Conservation (phyloP, 2,113 vertebrate genomes). For the Gavialis gangeticus region DNA sequence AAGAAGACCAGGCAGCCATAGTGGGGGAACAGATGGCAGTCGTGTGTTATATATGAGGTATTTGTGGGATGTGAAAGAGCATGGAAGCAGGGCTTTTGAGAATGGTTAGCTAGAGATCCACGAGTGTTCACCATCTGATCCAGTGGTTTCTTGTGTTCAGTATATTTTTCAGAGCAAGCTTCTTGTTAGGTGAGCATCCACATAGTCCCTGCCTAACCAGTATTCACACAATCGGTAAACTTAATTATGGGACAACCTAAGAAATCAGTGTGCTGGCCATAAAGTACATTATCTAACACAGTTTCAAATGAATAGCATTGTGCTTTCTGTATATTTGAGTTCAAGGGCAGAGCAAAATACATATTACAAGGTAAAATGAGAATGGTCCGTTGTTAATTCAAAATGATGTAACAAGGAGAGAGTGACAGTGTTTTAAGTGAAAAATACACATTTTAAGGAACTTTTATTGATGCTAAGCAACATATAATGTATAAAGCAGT, state of each 20-base stretch:
- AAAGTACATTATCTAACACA: rapidly evolving
- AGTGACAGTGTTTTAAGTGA: too few relatives aligned
- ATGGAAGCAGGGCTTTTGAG: not conserved
- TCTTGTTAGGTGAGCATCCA: not conserved
- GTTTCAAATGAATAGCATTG: not conserved
- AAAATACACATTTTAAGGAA: not conserved
- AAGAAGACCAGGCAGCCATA: not conserved
- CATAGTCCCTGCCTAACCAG: not conserved
- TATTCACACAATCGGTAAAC: too few relatives aligned
- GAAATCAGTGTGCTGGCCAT: not conserved
- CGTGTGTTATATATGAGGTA: not conserved
- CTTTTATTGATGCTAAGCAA: not conserved
- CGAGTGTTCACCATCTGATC: not conserved
- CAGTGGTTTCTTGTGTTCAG: not conserved
- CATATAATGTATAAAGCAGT: not conserved
- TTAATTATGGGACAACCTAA: not conserved
- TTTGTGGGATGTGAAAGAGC: not conserved
- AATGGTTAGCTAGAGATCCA: not conserved
- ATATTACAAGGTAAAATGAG: not conserved
- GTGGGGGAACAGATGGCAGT: not conserved
- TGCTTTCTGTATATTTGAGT: not conserved
- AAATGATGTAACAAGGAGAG: too few relatives aligned
- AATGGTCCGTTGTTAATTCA: not conserved
- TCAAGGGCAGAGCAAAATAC: not conserved
- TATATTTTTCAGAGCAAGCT: not conserved